phyloP scores from a whole-genome alignment of 2,113 vertebrate genomes.

The Seriola rivoliana region DNA sequence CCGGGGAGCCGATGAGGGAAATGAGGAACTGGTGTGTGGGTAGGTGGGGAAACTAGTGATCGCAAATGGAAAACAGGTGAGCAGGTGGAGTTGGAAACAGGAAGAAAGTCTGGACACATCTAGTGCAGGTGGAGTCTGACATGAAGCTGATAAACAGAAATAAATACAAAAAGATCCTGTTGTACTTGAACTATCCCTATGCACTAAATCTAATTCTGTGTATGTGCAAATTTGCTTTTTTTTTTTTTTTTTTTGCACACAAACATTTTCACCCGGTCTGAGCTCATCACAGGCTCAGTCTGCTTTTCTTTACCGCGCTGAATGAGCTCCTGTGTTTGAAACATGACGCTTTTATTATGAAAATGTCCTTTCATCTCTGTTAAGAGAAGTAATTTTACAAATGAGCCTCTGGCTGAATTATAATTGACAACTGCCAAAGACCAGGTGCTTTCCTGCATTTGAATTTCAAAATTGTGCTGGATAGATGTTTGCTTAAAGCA shows the following conservation, averaged over 20 bases:
- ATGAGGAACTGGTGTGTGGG: no score
- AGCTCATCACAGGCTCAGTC: neutral
- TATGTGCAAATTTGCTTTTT: neutral
- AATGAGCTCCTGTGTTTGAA: conserved; percentile 23
- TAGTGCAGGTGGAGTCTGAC: no score
- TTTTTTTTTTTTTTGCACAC: no score
- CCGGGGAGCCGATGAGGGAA: no score
- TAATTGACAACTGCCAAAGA: conserved; percentile 68
- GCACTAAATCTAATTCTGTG: conserved; percentile 6
- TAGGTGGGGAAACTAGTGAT: neutral
- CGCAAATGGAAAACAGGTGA: no score
- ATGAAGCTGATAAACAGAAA: no score
- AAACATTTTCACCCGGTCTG: neutral
- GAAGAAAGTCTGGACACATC: no score
- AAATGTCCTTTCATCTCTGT: conserved; percentile 65
- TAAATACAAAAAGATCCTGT: neutral
- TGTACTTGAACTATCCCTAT: neutral
- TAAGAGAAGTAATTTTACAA: conserved; percentile 65
- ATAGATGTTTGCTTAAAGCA: conserved; percentile 52
- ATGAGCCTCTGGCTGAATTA: conserved; percentile 63
- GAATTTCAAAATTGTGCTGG: conserved; percentile 50
- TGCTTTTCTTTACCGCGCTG: conserved; percentile 1
- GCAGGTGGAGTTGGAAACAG: no score
- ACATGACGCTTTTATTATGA: conserved; percentile 60
- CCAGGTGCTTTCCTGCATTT: conserved; percentile 72